Percentiles rank a stretch among this genome's conserved stretches.
phyloP scores from a whole-genome alignment of 2,888 invertebrate genomes.

The Xanthia togata region DNA sequence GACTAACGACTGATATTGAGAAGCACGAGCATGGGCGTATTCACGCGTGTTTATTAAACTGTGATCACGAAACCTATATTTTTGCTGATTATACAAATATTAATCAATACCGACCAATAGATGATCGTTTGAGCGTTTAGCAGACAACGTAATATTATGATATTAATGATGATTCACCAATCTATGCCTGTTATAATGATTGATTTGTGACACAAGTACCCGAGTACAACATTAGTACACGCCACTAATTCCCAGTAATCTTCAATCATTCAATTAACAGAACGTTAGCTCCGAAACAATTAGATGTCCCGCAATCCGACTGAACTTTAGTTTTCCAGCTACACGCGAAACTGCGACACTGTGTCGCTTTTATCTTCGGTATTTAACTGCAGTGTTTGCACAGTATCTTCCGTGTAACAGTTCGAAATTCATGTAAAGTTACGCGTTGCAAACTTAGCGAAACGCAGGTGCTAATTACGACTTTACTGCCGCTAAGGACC shows the following conservation, averaged over 20 bases:
- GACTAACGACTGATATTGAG: not conserved
- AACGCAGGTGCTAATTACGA: slow-evolving; percentile 85
- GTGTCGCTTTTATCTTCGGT: slow-evolving; percentile 38
- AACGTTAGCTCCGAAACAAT: slow-evolving; percentile 60
- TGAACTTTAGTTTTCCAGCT: slow-evolving; percentile 56
- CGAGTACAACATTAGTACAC: slow-evolving; percentile 31
- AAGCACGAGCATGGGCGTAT: not conserved
- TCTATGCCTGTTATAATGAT: slow-evolving; percentile 3
- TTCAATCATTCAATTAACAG: slow-evolving; percentile 69
- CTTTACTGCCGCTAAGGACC: slow-evolving; percentile 71
- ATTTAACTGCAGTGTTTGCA: slow-evolving; percentile 45
- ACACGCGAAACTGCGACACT: slow-evolving; percentile 39
- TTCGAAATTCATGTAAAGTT: slow-evolving; percentile 70
- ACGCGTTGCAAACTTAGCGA: slow-evolving; percentile 76
- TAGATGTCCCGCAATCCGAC: slow-evolving; percentile 52
- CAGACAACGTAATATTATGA: not conserved
- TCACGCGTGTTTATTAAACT: not conserved
- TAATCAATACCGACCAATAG: not conserved
- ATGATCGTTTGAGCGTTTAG: not conserved
- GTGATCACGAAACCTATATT: no score
- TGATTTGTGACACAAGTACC: slow-evolving; percentile 22
- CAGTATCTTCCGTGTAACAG: slow-evolving; percentile 34
- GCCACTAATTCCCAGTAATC: slow-evolving; percentile 54
- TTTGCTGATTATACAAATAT: not conserved
- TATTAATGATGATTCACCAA: slow-evolving; percentile 16